phyloP scores from a whole-genome alignment of 2,797 vertebrate genomes.

The Lycodopsis pacificus region DNA sequence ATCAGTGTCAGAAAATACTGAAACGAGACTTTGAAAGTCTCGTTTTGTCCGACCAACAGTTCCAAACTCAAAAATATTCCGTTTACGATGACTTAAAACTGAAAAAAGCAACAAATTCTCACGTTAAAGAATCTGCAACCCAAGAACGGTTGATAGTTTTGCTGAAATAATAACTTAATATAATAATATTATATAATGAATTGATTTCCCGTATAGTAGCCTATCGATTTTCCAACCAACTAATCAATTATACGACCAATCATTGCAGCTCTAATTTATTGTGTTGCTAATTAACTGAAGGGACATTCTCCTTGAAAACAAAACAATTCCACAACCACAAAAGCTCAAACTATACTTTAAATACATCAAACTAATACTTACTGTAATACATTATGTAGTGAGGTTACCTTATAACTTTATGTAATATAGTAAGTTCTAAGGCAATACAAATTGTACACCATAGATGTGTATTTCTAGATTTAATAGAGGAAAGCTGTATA shows the following conservation, averaged over 20 bases:
- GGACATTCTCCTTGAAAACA: neutral
- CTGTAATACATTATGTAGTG: neutral
- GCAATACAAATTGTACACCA: rapidly evolving
- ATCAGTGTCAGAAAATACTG: neutral
- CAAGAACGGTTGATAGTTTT: neutral
- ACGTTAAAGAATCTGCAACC: neutral
- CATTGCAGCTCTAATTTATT: neutral
- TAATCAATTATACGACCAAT: neutral
- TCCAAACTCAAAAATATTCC: neutral
- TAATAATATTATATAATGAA: neutral
- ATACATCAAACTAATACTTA: neutral
- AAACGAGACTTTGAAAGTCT: neutral
- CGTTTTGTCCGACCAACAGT: neutral
- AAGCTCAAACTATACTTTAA: neutral
- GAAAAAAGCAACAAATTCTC: neutral
- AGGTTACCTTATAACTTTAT: neutral
- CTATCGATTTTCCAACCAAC: neutral
- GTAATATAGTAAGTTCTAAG: too few relatives aligned
- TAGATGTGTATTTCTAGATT: neutral
- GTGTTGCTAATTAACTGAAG: neutral
- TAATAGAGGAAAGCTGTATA: neutral
- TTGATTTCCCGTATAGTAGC: neutral
- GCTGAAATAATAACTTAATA: neutral
- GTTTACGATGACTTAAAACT: neutral
- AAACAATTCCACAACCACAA: neutral